Base-by-base conservation (phyloP, 2,888 invertebrate species). In the Amphipyra berbera region DNA sequence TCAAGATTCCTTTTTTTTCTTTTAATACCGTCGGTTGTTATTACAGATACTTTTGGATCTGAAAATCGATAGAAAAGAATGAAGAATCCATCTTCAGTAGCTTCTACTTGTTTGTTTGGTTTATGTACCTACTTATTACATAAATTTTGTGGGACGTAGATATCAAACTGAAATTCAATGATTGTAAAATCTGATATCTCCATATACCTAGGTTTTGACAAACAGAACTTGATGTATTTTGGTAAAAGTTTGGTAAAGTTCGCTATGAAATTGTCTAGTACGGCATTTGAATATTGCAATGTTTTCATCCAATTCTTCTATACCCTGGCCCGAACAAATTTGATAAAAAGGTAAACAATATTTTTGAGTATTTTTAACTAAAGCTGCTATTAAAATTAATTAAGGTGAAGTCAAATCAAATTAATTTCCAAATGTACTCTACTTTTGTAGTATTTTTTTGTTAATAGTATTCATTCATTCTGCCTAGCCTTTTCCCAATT, bases 1-100 rank as follows among this genome's bases (percentile, higher is more conserved):
- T 15, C 1, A 33, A n/a, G 33, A 12, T 45, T 21, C 21, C n/a
- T n/a, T 21, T 21, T 12, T 61, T 21, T 61, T 38, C 4, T 42
- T 33, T 37, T 35, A 33, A 35, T 30, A 6, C 6, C 14, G 4
- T 14, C 10, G 14, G 15, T 38, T 7, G 30, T 30, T 30, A 30
- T 21, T 35, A 13, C 13, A 15, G 35, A 41, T 15, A 35, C 2
- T 58, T 62, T 53, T 47, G 37, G 0, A 15, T 21, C 10, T 9
- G 7, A 21, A 61, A n/a, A 38, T 27, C 12, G 41, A 30, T 21
- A 13, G 10, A 13, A 13, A 14, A 48, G 7, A 37, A 37, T 15
- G 12, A 10, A 15, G 27, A 35, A 46, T 46, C 9, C n/a, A 8
- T 21, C 27, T 37, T 21, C 15, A 7, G 1, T 30, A 3, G 30